phyloP scores from a whole-genome alignment of 2,113 vertebrate genomes.

The Candoia aspera region DNA sequence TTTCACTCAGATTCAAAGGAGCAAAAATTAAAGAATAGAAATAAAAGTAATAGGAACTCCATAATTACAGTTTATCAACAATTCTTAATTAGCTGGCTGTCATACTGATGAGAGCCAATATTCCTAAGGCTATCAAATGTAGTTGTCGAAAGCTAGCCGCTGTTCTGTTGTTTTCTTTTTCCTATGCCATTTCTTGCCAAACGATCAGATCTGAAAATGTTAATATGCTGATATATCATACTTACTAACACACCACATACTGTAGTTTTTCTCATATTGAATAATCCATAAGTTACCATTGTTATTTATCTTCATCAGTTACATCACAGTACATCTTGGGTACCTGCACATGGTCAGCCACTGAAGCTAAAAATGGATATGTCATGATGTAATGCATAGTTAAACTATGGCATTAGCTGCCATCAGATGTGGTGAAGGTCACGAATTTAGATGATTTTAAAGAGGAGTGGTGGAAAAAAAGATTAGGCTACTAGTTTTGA shows the following conservation, averaged over 20 bases:
- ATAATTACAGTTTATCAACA: background rate
- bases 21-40: background rate
- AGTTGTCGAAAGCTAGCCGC: slow-evolving; percentile 43
- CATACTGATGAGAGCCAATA: background rate
- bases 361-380: background rate
- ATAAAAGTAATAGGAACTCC: background rate
- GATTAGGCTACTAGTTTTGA: background rate
- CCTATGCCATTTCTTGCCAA: slow-evolving; percentile 23
- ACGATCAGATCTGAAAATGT: slow-evolving; percentile 39
- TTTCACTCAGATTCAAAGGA: background rate
- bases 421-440: background rate
- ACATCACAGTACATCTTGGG: slow-evolving; percentile 43
- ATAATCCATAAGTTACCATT: slow-evolving; percentile 51
- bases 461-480: background rate
- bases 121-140: slow-evolving; percentile 46
- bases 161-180: slow-evolving; percentile 37
- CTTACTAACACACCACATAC: background rate
- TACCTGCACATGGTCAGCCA: background rate
- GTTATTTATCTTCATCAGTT: slow-evolving; percentile 54
- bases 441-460: background rate
- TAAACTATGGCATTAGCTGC: background rate
- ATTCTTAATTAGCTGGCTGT: background rate
- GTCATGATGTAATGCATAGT: background rate
- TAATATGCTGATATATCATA: slow-evolving; percentile 17
- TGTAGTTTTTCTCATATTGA: slow-evolving; percentile 53